Evolutionary conservation across 2,797 vertebrate genomes (phyloP).

Genomic region (Semaprochilodus insignis): DNA sequence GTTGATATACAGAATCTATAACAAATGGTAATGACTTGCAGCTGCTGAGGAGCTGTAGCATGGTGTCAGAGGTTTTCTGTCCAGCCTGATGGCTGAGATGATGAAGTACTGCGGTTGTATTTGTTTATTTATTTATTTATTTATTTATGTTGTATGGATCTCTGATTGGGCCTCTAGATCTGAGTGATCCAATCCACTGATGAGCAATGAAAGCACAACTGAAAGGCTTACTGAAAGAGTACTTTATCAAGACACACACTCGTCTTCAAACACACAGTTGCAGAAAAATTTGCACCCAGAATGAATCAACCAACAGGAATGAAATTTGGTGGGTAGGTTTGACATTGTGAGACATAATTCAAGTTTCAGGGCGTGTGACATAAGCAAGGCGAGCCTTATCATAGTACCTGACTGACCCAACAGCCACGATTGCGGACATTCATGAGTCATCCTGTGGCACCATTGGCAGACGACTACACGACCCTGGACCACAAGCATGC

Average conservation of each 20-base stretch:
- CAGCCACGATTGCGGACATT: too few relatives aligned
- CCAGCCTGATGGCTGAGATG: slow-evolving; percentile 78
- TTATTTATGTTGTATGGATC: slow-evolving; percentile 46
- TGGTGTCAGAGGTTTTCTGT: slow-evolving; percentile 81
- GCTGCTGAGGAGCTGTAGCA: slow-evolving; percentile 83
- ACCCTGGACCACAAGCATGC: too few relatives aligned
- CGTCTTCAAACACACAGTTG: too few relatives aligned
- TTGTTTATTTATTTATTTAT: background rate
- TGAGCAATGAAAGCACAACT: slow-evolving; percentile 46
- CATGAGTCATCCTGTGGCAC: too few relatives aligned
- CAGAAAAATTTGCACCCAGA: too few relatives aligned
- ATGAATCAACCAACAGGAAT: too few relatives aligned
- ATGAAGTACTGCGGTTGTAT: slow-evolving; percentile 44
- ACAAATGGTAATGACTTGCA: slow-evolving; percentile 93
- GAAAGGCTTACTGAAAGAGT: slow-evolving; percentile 28
- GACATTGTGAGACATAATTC: too few relatives aligned
- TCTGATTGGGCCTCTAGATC: slow-evolving; percentile 66
- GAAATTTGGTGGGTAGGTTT: too few relatives aligned
- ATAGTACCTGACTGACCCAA: too few relatives aligned
- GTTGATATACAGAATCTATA: slow-evolving; percentile 92
- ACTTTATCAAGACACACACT: slow-evolving; percentile 18
- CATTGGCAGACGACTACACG: too few relatives aligned
- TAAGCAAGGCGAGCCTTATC: too few relatives aligned
- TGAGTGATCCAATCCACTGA: slow-evolving; percentile 58
- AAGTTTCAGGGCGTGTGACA: too few relatives aligned